Base-by-base conservation (phyloP, 2,888 invertebrate species). In the Saturnia japonica region DNA sequence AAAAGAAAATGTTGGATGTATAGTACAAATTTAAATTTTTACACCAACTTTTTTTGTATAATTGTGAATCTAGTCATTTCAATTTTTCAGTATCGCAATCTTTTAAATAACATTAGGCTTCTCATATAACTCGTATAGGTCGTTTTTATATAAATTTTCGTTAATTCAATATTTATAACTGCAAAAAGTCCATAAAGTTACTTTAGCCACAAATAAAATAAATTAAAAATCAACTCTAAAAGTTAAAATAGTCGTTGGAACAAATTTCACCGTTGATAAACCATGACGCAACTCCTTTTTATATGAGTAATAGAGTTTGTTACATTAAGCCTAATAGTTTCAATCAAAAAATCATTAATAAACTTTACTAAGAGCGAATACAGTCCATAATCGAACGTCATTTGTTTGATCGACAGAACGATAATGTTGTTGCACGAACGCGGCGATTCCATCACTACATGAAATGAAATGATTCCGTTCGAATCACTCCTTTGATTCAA, bases 401-500 rank as follows among this genome's bases (percentile, higher is more conserved):
- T 19, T 25, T 28, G 25, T 45, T 28, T 60, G 19, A 64, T 19
- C 40, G 19, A 9, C 28, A 60, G 28, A 12, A 60, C 25, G 19
- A 40, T 64, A 40, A 40, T 64, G 8, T 62, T 69, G 60, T 69
- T 43, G 25, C 25, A 16, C 34, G 57, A 42, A 60, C 34, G 64
- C 14, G 54, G 2, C 51, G 43, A 28, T 28, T 54, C 47, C 78
- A 80, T 79, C 79, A 82, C 82, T 81, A 80, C 80, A 83, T 82
- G 81, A 79, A 74, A 72, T 81, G 81, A 79, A 74, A 72, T 82
- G 80, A 85, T 89, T 90, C 88, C 90, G 86, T 87, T 85, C 85
- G 88, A 90, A 87, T 89, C 84, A 86, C 82, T 88, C 87, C 87
- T 90, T 91, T 91, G 88, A 91, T 89, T 89, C 88, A 83, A 88